Evolutionary conservation across 2,888 invertebrate species (phyloP).

Genomic region (Neuroscelio doddi): DNA sequence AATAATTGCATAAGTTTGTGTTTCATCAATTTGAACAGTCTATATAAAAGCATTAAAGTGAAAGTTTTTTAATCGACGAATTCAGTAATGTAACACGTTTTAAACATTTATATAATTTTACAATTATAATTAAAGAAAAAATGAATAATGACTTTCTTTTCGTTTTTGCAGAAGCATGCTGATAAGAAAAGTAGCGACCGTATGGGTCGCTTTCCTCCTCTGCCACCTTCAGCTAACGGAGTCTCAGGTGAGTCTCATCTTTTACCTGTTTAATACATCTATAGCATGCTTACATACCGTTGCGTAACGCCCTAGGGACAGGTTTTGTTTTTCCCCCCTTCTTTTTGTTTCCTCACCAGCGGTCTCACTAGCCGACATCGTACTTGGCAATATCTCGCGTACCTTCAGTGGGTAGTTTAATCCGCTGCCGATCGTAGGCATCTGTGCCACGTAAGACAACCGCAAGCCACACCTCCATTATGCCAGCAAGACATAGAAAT

Average conservation of each 20-base stretch:
- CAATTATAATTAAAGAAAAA: too few relatives aligned
- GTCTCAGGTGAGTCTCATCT: constrained; percentile 76
- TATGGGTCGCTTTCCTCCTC: constrained; percentile 79
- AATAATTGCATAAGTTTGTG: too few relatives aligned
- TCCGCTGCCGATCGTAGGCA: constrained; percentile 36
- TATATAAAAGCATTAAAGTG: too few relatives aligned
- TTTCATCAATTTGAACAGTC: too few relatives aligned
- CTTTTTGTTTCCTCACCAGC: constrained; percentile 6
- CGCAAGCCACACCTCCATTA: constrained; percentile 43
- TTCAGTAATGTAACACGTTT: too few relatives aligned
- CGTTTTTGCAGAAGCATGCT: constrained; percentile 82
- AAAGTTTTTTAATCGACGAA: background rate
- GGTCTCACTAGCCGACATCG: constrained; percentile 17
- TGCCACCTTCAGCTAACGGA: constrained; percentile 75
- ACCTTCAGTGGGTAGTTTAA: constrained; percentile 20
- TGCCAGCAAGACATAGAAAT: constrained; percentile 2
- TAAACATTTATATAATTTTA: too few relatives aligned
- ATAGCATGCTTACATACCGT: constrained; percentile 5
- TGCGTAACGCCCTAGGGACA: constrained; percentile 17
- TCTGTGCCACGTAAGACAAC: constrained; percentile 40
- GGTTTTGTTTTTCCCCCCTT: constrained; percentile 9
- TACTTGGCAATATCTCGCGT: constrained; percentile 12
- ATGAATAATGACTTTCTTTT: constrained; percentile 59
- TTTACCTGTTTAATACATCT: constrained; percentile 13
- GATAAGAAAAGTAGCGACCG: constrained; percentile 82